Percentiles rank a stretch among this genome's conserved stretches.
phyloP scores from a whole-genome alignment of 2,888 invertebrate species.

The Tetragonisca angustula region DNA sequence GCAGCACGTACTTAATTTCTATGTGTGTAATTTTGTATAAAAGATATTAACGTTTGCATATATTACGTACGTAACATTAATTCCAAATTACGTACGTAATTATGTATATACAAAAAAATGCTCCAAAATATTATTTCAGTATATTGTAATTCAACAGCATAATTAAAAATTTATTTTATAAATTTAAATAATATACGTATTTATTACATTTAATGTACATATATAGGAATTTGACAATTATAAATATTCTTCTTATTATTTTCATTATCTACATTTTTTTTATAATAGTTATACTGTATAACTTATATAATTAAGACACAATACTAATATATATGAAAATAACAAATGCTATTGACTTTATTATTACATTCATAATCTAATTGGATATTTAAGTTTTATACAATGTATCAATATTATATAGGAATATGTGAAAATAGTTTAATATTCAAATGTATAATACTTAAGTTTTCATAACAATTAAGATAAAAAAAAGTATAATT shows the following conservation, averaged over 20 bases:
- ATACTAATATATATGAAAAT: neutral
- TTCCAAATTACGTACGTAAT: no score
- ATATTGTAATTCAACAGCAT: neutral
- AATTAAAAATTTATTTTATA: neutral
- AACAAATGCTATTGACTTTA: neutral
- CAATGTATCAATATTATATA: neutral
- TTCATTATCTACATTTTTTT: neutral
- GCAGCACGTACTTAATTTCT: constrained; percentile 9
- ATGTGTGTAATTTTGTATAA: neutral
- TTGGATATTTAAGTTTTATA: neutral
- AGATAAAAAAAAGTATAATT: neutral
- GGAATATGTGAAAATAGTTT: neutral
- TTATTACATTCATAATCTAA: neutral
- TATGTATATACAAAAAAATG: neutral
- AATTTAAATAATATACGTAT: no score
- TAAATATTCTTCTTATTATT: neutral
- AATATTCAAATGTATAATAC: neutral
- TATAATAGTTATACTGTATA: neutral
- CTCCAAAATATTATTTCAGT: neutral
- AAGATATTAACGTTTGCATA: neutral
- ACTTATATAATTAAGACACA: neutral
- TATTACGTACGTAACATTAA: no score
- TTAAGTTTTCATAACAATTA: neutral
- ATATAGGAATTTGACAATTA: neutral
- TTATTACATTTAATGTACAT: neutral